These are phyloP conservation scores for Siphamia tubifer DNA, from an alignment of 2,113 vertebrate species.

Conservation along the genomic window DNA sequence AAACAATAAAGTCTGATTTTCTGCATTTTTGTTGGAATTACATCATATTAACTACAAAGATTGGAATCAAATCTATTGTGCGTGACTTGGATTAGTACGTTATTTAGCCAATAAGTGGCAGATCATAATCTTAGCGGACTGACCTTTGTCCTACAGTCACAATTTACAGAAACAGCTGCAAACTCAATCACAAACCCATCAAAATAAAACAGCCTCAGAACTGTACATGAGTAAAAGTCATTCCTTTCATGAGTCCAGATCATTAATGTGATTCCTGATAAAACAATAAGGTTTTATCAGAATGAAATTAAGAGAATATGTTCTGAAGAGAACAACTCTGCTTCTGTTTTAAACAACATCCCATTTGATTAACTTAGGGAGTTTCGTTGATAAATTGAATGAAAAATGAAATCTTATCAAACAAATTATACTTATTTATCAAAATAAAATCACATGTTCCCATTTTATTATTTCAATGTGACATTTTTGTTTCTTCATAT, in stretches of 20 bases:
- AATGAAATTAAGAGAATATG: too few species aligned
- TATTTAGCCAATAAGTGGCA: not conserved
- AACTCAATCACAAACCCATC: not conserved
- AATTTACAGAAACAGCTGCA: not conserved
- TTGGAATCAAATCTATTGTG: slow-evolving; percentile 12
- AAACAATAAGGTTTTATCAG: too few species aligned
- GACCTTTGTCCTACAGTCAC: not conserved
- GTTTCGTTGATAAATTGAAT: too few species aligned
- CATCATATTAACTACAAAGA: not conserved
- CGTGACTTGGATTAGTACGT: slow-evolving; percentile 41
- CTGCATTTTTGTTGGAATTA: slow-evolving; percentile 1
- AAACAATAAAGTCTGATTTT: slow-evolving; percentile 4
- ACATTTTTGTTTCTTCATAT: too few species aligned
- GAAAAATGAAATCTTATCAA: too few species aligned
- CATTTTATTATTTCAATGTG: too few species aligned
- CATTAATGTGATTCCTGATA: not conserved
- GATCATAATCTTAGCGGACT: not conserved
- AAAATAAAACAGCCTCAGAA: not conserved
- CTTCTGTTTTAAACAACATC: too few species aligned
- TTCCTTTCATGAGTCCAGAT: not conserved
- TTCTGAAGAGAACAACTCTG: too few species aligned
- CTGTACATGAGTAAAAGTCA: too few species aligned
- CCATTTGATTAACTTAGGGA: too few species aligned
- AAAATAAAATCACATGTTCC: too few species aligned
- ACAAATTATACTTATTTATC: too few species aligned